Percentiles rank a stretch among this genome's conserved stretches.
phyloP scores from a whole-genome alignment of 2,888 invertebrate species.

The Pristionchus japonicus region DNA sequence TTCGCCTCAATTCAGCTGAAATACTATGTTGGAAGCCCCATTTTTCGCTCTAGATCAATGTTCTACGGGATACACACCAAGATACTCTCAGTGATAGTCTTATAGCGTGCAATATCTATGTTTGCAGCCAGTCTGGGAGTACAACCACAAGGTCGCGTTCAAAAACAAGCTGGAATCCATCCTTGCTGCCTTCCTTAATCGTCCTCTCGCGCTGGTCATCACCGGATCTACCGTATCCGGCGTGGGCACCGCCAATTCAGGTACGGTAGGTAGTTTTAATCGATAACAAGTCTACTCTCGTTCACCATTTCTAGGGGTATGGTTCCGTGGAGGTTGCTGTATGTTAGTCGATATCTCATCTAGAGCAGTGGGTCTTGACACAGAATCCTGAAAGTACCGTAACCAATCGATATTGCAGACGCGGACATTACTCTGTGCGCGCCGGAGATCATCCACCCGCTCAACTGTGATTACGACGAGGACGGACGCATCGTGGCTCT shows the following conservation, averaged over 20 bases:
- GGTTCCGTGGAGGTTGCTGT: too few species aligned
- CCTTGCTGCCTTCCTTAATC: neutral
- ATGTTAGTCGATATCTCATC: too few species aligned
- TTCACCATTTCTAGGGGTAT: too few species aligned
- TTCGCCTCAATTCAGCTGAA: too few species aligned
- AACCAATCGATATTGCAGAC: neutral
- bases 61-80: too few species aligned
- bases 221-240: conserved; percentile 44
- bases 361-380: too few species aligned
- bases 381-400: too few species aligned
- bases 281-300: too few species aligned
- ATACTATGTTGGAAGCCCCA: too few species aligned
- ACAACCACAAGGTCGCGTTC: conserved; percentile 15
- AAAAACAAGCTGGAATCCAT: neutral
- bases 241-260: conserved; percentile 34
- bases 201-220: conserved; percentile 18
- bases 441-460: neutral
- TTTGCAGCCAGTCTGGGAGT: conserved; percentile 36
- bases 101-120: neutral
- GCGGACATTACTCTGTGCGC: conserved; percentile 16
- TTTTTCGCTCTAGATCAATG: too few species aligned
- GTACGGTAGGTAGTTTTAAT: neutral
- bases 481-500: neutral
- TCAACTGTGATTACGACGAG: neutral
- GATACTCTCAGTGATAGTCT: too few species aligned